Conservation (phyloP, 2,113 vertebrate genomes). For the Pongo abelii region DNA sequence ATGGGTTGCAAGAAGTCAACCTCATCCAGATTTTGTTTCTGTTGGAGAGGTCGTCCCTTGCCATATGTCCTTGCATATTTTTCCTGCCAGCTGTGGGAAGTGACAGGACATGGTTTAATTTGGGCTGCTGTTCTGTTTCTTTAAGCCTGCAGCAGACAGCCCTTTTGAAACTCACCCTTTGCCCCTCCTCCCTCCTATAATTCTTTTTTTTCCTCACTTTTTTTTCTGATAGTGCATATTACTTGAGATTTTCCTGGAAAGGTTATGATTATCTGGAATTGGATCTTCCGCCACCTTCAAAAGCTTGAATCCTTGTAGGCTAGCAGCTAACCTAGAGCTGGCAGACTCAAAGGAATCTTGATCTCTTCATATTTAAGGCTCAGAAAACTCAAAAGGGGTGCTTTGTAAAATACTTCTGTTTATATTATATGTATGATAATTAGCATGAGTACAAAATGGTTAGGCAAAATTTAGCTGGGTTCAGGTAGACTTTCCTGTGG, state of each 20-base stretch:
- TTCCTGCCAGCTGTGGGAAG: constrained; percentile 59
- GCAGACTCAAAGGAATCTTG: background rate
- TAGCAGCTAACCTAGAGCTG: background rate
- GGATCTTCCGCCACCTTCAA: background rate
- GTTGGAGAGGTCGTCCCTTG: constrained; percentile 16
- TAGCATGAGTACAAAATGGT: background rate
- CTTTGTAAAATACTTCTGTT: background rate
- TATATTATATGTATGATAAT: background rate
- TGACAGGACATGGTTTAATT: background rate
- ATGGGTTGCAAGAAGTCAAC: constrained; percentile 70
- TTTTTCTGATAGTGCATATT: constrained; percentile 24
- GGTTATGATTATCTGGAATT: background rate
- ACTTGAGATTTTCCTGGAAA: constrained; percentile 37
- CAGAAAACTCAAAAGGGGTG: background rate
- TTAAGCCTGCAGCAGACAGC: background rate
- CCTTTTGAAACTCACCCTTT: background rate
- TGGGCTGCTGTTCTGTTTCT: background rate
- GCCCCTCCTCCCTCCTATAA: background rate
- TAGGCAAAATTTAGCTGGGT: background rate
- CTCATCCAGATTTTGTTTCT: constrained; percentile 67
- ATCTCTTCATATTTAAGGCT: background rate
- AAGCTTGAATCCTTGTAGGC: background rate
- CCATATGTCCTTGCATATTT: constrained; percentile 41
- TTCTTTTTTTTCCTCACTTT: constrained; percentile 25
- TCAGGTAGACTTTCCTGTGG: background rate